Base-by-base conservation (phyloP, 2,113 vertebrate genomes). In the Chlorocebus sabaeus region DNA sequence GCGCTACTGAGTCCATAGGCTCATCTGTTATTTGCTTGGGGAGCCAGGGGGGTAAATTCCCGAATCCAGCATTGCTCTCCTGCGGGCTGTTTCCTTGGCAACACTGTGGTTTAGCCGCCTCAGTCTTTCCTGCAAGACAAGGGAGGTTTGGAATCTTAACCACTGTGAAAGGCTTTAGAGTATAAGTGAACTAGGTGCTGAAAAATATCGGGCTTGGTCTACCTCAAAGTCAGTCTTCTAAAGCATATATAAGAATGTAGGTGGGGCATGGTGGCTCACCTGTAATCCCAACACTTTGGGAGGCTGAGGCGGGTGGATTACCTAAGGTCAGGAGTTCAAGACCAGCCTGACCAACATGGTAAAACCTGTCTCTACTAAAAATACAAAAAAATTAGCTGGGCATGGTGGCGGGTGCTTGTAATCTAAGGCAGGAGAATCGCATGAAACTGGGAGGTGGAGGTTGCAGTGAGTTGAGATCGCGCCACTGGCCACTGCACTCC, bases 101-200 rank as follows among this genome's bases (percentile, higher is more conserved):
- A 99, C 99, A 48, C 99, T 99, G 98, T 99, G 99, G 98, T 99
- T 99, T 83, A 99, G 98, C 92, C 99, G 95, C 90, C 99, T 98
- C 97, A 99, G 98, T 32, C 99, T 98, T 84, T 99, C 99, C 99
- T 99, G 97, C 0, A 1, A 88, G 27, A n/a, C 55, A 96, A 73
- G 79, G 59, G 92, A 78, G 50, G 82, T 75, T n/a, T 35, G 16
- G 61, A n/a, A 38, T 5, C 17, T 6, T 6, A 64, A 48, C 22
- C 23, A 30, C 38, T 67, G 85, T 88, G 64, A 55, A 73, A 38
- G 0, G 1, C 0, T 55, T 20, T n/a, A 0, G 1, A 73, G 40
- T 32, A 48, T 32, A 52, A 78, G 75, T 73, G 45, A n/a, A 20
- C 17, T 7, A 59, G 57, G 3, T 9, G 2, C 57, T 40, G 11